Evolutionary conservation across 2,888 invertebrate genomes (phyloP).

Genomic region (Hoplodrina ambigua): DNA sequence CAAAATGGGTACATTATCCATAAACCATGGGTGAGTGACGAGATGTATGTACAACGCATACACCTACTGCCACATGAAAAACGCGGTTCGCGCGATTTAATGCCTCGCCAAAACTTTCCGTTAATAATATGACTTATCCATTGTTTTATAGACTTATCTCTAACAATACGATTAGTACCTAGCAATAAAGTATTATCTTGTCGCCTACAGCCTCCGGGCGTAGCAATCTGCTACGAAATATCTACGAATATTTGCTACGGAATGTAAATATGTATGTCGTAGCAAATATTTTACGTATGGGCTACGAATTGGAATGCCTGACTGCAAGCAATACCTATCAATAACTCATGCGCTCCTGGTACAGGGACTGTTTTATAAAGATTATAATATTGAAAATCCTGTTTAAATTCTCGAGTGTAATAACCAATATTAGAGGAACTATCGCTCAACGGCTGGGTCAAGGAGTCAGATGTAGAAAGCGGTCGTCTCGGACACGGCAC

Average conservation of each 20-base stretch:
- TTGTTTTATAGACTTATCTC: too few relatives aligned
- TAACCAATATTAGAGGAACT: too few relatives aligned
- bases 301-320: neutral
- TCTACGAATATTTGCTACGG: slow-evolving; percentile 32
- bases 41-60: neutral
- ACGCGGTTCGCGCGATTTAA: neutral
- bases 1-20: neutral
- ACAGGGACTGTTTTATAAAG: neutral
- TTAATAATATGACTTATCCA: too few relatives aligned
- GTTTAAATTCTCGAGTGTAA: too few relatives aligned
- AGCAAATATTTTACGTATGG: slow-evolving; percentile 2
- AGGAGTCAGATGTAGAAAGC: too few relatives aligned
- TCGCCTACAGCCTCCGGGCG: slow-evolving; percentile 5
- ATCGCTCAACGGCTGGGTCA: too few relatives aligned
- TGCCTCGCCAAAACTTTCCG: neutral
- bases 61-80: neutral
- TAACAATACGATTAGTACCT: too few relatives aligned
- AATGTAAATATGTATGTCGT: slow-evolving; percentile 13
- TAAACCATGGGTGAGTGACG: neutral
- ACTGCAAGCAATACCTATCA: slow-evolving; percentile 4
- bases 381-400: slow-evolving; percentile 16
- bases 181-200: neutral
- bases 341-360: slow-evolving; percentile 16
- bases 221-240: slow-evolving; percentile 34
- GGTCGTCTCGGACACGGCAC: too few relatives aligned